Percentiles rank a stretch among this genome's conserved stretches.
These are phyloP conservation scores for Phortica magna DNA, from an alignment of 2,888 invertebrate genomes.

Conservation along the genomic window DNA sequence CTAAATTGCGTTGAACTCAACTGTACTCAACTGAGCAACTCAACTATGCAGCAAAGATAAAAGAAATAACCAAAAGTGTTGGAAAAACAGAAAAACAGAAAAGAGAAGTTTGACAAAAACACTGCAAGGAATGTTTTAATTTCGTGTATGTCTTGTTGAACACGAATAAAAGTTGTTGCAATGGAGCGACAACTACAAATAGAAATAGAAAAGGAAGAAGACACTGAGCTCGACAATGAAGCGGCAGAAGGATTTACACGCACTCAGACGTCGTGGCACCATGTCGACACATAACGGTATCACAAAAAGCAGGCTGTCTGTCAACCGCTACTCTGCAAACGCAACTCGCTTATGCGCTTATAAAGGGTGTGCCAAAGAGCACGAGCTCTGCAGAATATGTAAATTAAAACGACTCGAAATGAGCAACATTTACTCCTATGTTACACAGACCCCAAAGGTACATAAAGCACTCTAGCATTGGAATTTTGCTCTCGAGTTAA, in stretches of 20 bases:
- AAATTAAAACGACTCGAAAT: too few relatives aligned
- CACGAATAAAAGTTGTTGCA: too few relatives aligned
- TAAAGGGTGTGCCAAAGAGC: not conserved
- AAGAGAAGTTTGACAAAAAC: slow-evolving; percentile 28
- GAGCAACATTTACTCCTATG: too few relatives aligned
- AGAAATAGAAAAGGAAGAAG: too few relatives aligned
- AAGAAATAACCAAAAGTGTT: not conserved
- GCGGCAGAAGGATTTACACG: slow-evolving; percentile 40
- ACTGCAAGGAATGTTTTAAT: slow-evolving; percentile 67
- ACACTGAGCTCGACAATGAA: slow-evolving; percentile 12
- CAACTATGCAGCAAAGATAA: not conserved
- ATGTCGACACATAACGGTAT: not conserved
- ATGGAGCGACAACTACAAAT: too few relatives aligned
- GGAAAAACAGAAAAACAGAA: slow-evolving; percentile 36
- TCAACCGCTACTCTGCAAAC: not conserved
- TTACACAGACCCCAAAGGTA: too few relatives aligned
- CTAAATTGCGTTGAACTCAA: too few relatives aligned
- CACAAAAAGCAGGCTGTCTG: slow-evolving; percentile 17
- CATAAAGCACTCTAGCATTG: too few relatives aligned
- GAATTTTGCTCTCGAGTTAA: too few relatives aligned
- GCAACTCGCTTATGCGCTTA: not conserved
- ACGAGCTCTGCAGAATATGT: not conserved
- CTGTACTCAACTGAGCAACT: too few relatives aligned
- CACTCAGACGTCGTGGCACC: slow-evolving; percentile 37
- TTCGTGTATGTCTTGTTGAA: slow-evolving; percentile 47